A percentile compares a stretch with the other conserved stretches of the same genome.
These are phyloP conservation scores for Phrynocephalus guinanensis DNA, from an alignment of 2,797 vertebrate species.

Conservation along the genomic window DNA sequence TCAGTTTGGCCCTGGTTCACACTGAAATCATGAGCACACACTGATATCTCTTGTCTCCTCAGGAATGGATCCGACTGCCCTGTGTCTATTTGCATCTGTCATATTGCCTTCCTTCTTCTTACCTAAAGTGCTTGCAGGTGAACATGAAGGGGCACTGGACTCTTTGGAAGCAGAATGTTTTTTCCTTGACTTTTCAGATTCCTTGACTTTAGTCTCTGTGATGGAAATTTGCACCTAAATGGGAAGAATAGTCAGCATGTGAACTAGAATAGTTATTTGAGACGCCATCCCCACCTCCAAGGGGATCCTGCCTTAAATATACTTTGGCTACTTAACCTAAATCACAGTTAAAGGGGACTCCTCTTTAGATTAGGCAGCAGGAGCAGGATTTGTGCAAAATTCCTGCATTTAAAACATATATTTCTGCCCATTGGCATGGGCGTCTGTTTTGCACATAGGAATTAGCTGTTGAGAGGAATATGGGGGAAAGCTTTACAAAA, in stretches of 20 bases:
- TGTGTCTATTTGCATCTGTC: conserved; percentile 30
- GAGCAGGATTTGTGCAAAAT: neutral
- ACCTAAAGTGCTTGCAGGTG: conserved; percentile 74
- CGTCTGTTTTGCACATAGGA: neutral
- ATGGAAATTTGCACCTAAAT: conserved; percentile 71
- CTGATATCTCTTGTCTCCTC: neutral
- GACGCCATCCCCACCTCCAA: neutral
- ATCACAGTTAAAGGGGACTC: neutral
- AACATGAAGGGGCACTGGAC: conserved; percentile 71
- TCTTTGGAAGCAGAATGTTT: conserved; percentile 73
- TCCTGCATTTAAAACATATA: neutral
- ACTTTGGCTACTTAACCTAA: neutral
- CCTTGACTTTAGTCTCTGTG: conserved; percentile 74
- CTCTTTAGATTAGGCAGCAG: neutral
- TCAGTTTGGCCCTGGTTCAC: neutral
- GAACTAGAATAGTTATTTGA: neutral
- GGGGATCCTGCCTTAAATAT: neutral
- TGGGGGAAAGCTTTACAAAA: too few species aligned
- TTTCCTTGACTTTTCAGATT: conserved; percentile 72
- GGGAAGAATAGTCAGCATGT: conserved; percentile 51
- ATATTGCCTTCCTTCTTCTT: conserved; percentile 67
- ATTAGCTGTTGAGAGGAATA: neutral
- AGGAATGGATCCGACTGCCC: neutral
- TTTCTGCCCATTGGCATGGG: neutral
- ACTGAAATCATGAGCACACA: neutral